Evolutionary conservation across 2,113 vertebrate genomes (phyloP), one percentile per base, ranked within the genome.

Genomic region (Connochaetes taurinus): DNA sequence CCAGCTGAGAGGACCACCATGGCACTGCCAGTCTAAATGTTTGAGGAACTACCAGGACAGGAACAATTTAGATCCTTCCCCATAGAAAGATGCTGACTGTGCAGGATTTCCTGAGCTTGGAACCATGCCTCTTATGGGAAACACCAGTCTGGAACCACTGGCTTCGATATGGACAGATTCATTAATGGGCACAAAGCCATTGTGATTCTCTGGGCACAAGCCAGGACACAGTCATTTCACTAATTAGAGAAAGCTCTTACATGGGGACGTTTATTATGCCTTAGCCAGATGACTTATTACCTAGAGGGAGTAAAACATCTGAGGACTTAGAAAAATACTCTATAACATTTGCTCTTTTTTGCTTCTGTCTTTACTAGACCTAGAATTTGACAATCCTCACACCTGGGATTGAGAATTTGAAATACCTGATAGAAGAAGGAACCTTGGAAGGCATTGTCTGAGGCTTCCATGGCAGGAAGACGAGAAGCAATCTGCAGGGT

Each of bases 351-450:
- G 15, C 53, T 33, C 4, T 91, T 53, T 53, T 81, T 94, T 96
- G 47, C 19, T 27, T 43, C 60, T 36, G 13, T 86, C 78, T 86
- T n/a, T 88, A 45, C 6, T n/a, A 90, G 67, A 25, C 11, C 4
- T 3, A 88, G 10, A 95, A 57, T 10, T 31, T 2, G 55, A 6
- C 1, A 7, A 0, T 50, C 55, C 13, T 25, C 1, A 1, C 36
- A 11, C 6, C 6, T 92, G 36, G 78, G 3, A 23, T 43, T 74
- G 47, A 52, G 33, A 80, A 62, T 71, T 9, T 97, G 31, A 5
- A 97, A 91, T 98, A 99, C 99, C 99, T 99, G 99, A 58, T 99
- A 99, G 96, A 99, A 99, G 98, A 99, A 99, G 29, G 98, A 99
- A 90, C 98, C 99, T 47, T 99, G 98, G 98, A 99, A 99, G 91